Evolutionary conservation across 2,888 invertebrate genomes (phyloP), one percentile per base, ranked within the genome.

Genomic region (Melanchra persicariae): DNA sequence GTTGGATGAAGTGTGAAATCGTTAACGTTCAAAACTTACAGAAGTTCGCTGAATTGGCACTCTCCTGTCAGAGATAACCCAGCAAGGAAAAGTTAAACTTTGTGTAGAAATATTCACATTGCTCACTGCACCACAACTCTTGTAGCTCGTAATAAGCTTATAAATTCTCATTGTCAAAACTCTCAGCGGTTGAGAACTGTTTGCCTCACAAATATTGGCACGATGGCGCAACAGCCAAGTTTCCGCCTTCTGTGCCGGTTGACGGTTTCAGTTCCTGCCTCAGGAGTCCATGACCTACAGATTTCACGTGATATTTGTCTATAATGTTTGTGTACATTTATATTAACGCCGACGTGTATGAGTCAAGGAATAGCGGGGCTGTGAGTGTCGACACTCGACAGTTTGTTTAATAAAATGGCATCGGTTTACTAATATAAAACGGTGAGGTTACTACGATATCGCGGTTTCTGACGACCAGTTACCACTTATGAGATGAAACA

Each of bases 201-300:
- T 67, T 76, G 55, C 19, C 26, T 40, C 19, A 30, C 51, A 70
- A 77, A 70, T 61, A 70, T 64, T 64, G 43, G 47, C 43, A 19
- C 6, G 12, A 47, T 24, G 51, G 26, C 26, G 49, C 57, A 30
- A 54, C 24, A 26, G 30, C 26, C 17, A 55, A 40, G 51, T 34
- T 71, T 72, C 83, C 79, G 79, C 51, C 61, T 66, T 82, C 51
- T 43, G 58, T 15, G 22, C 47, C 37, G 26, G 12, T 47, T 24
- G n/a, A 37, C 57, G 26, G 49, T 43, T 45, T 58, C 58, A 59
- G 40, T 58, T 64, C 83, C 73, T 54, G 34, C 24, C 37, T 40
- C 26, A 26, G 12, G 6, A 54, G 15, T 30, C 26, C 67, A 26
- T 55, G 59, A 45, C 47, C 57, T 62, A 66, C 45, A 52, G 49